Evolutionary conservation across 2,113 vertebrate species (phyloP), one percentile per base, ranked within the genome.

Genomic region (Nothobranchius kuhntae): DNA sequence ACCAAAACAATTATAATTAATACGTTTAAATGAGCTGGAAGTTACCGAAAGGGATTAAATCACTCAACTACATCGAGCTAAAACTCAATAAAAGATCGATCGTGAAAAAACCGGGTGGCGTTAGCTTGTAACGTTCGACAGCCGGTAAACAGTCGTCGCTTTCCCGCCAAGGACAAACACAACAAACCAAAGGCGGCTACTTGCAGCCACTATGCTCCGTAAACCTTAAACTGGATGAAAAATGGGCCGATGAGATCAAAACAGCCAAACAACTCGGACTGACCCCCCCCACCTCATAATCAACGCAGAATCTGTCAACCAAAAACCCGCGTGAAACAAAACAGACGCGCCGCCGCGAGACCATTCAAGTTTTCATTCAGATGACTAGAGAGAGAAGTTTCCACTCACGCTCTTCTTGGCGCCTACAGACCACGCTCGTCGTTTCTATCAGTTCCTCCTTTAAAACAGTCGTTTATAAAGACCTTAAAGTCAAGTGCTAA

Each of bases 81-180:
- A 40, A 40, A 40, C 38, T 40, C 38, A 40, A 8, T 40, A 40
- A 40, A 40, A 3, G 30, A 4, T 30, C 30, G 30, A 30, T 30
- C 38, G 7, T 7, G 38, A 40, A 40, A 40, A 40, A 40, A 40
- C 6, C 38, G 38, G 38, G 9, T 40, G 7, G 38, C 1, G 9
- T 40, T 9, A 3, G n/a, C 48, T 9, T 10, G n/a, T n/a, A 8
- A 57, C 12, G 53, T 57, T 57, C 10, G 46, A 38, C 6, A 12
- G 36, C 68, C 61, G 75, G 52, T 57, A 0, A 46, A 71, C 53
- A 53, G 48, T 53, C 15, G 13, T 9, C 30, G 17, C 63, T 84
- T 90, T 89, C 87, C 87, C 89, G 87, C 89, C 89, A 87, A 83
- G 17, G 53, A 58, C 13, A 53, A 44, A 66, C 51, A 69, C 10